These are phyloP conservation scores for Dasysyrphus tricinctus DNA, from an alignment of 2,888 invertebrate species.

Conservation along the genomic window DNA sequence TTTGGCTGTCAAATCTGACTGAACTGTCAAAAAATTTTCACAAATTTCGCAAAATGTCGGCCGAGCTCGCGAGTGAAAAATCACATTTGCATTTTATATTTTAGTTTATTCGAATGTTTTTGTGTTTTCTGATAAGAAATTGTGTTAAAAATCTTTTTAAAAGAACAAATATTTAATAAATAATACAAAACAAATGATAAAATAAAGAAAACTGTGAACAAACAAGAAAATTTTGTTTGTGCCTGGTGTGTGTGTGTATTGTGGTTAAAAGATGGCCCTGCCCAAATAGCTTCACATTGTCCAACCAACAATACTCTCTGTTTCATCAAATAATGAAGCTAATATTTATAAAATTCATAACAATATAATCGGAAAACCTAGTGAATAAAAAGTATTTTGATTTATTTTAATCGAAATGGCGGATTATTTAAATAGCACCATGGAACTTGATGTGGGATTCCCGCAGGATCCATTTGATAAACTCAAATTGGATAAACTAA, in stretches of 20 bases:
- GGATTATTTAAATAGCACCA: slow-evolving; percentile 21
- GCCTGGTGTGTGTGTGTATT: slow-evolving; percentile 27
- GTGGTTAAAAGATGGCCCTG: slow-evolving; percentile 58
- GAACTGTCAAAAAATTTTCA: slow-evolving; percentile 5
- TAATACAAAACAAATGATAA: background rate
- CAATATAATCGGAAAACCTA: slow-evolving; percentile 1
- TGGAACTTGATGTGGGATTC: slow-evolving; percentile 80
- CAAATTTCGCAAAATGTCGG: slow-evolving; percentile 73
- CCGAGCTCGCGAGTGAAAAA: slow-evolving; percentile 46
- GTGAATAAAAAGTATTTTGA: slow-evolving; percentile 8
- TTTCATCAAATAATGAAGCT: slow-evolving; percentile 38
- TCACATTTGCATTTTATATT: slow-evolving; percentile 24
- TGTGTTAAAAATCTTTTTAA: slow-evolving; percentile 12
- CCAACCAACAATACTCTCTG: slow-evolving; percentile 40
- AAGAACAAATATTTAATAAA: background rate
- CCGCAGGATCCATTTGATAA: slow-evolving; percentile 86
- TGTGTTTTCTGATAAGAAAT: slow-evolving; percentile 31
- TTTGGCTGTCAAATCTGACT: slow-evolving; percentile 51
- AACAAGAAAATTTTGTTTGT: slow-evolving; percentile 30
- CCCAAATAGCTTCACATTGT: slow-evolving; percentile 53
- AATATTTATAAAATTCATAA: slow-evolving; percentile 22
- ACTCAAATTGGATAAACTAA: slow-evolving; percentile 91
- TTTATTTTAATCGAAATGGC: slow-evolving; percentile 6
- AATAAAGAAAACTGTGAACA: background rate
- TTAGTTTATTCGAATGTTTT: slow-evolving; percentile 24